Evolutionary conservation across 2,888 invertebrate species (phyloP), one percentile per base, ranked within the genome.

Genomic region (Dolichopus griseipennis): DNA sequence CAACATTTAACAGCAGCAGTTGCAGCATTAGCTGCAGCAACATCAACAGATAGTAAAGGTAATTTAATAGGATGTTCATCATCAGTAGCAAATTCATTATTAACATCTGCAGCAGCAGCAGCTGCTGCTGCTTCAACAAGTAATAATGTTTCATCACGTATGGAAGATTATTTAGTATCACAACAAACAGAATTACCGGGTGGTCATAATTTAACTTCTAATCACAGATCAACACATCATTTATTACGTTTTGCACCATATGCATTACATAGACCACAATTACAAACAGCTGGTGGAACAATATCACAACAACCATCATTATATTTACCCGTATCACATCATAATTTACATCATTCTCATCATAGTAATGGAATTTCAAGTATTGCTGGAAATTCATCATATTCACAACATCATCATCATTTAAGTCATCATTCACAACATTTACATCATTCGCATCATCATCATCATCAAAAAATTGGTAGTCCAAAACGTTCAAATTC

Each of bases 201-300:
- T 69, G 66, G 70, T 43, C 68, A 68, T 22, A 70, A 18, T 52
- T 52, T 52, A 52, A 75, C 77, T 74, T 80, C 79, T 70, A 77
- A 79, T 69, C 74, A 74, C 69, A 76, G 78, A 71, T 70, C 72
- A 67, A 77, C 77, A 61, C 81, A 80, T 74, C 80, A 79, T 75
- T 75, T 80, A 75, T 78, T 81, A 72, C 78, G 81, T 68, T 82
- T 81, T 71, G 84, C 88, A 78, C 87, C 88, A 74, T 86, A 87
- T 77, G 84, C 87, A 76, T 83, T 90, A 76, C 88, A 89, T 82
- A 85, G 89, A 79, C 88, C 89, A 73, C 86, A 87, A 78, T 78
- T 85, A 77, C 22, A 63, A 10, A 33, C 18, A 20, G 27, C 27
- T n/a, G 27, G 27, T 27, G 3, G 12, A 33, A 15, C 52, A 52